A percentile compares a stretch with the other conserved stretches of the same genome.
phyloP scores from a whole-genome alignment of 2,113 vertebrate species.

The Bubalus kerabau region DNA sequence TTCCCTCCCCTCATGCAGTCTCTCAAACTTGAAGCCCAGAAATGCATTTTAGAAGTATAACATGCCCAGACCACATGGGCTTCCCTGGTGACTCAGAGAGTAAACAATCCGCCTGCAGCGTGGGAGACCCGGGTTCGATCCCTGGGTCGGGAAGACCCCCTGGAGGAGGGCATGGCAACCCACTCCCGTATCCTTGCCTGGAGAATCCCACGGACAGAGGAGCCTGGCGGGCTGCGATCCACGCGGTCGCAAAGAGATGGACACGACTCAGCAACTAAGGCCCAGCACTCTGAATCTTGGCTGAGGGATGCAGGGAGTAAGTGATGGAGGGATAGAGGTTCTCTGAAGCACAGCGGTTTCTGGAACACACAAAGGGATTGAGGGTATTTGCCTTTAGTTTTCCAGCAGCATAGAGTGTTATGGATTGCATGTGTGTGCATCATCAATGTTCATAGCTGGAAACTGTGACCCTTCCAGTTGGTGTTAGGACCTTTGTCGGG shows the following conservation, averaged over 20 bases:
- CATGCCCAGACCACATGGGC: background rate
- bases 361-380: background rate
- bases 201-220: background rate
- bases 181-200: background rate
- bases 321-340: background rate
- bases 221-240: background rate
- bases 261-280: fast-evolving
- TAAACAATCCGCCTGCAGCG: background rate
- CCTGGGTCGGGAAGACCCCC: background rate
- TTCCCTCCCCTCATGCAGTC: background rate
- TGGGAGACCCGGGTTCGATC: background rate
- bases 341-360: no score
- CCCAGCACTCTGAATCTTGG: background rate
- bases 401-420: background rate
- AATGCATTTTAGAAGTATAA: fast-evolving
- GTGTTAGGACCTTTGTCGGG: background rate
- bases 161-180: background rate
- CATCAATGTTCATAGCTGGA: fast-evolving
- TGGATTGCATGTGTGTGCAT: fast-evolving
- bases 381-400: background rate
- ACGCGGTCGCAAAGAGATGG: background rate
- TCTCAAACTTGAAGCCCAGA: fast-evolving
- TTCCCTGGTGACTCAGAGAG: background rate
- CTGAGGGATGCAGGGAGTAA: background rate
- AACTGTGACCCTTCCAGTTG: background rate